These are phyloP conservation scores for Pachydiplax longipennis DNA, from an alignment of 2,888 invertebrate genomes.

Conservation along the genomic window DNA sequence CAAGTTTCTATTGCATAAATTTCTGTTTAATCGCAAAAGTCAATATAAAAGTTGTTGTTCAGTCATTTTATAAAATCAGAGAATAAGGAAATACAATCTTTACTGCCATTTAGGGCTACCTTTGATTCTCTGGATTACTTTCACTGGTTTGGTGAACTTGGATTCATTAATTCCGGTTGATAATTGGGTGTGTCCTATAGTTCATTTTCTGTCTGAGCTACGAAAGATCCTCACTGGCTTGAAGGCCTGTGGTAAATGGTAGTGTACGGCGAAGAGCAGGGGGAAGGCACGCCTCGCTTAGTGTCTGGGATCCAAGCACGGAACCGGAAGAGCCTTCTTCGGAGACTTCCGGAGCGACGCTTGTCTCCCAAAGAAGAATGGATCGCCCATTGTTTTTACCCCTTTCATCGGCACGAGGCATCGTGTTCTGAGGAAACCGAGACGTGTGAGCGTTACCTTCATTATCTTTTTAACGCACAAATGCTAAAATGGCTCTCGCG, in stretches of 20 bases:
- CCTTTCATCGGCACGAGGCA: slow-evolving; percentile 18
- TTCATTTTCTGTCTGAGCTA: too few relatives aligned
- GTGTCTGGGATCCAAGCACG: not conserved
- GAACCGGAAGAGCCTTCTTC: slow-evolving; percentile 23
- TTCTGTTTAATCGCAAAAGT: too few relatives aligned
- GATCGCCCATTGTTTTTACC: not conserved
- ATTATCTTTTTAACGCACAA: not conserved
- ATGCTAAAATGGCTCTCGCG: not conserved
- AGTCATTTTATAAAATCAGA: too few relatives aligned
- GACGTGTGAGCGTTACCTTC: not conserved
- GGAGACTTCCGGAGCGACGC: slow-evolving; percentile 16
- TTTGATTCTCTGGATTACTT: too few relatives aligned
- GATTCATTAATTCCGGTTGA: too few relatives aligned
- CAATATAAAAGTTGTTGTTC: too few relatives aligned
- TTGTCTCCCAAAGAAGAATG: not conserved
- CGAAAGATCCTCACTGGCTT: too few relatives aligned
- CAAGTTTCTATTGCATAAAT: too few relatives aligned
- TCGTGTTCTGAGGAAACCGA: not conserved
- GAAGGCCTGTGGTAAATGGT: not conserved
- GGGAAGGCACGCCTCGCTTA: not conserved
- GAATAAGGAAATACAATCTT: too few relatives aligned
- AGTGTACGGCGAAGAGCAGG: not conserved
- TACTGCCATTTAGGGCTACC: too few relatives aligned
- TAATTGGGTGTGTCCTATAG: too few relatives aligned
- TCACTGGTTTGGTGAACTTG: too few relatives aligned